These are phyloP conservation scores for Sapayoa aenigma DNA, from an alignment of 2,113 vertebrate genomes.

Conservation along the genomic window DNA sequence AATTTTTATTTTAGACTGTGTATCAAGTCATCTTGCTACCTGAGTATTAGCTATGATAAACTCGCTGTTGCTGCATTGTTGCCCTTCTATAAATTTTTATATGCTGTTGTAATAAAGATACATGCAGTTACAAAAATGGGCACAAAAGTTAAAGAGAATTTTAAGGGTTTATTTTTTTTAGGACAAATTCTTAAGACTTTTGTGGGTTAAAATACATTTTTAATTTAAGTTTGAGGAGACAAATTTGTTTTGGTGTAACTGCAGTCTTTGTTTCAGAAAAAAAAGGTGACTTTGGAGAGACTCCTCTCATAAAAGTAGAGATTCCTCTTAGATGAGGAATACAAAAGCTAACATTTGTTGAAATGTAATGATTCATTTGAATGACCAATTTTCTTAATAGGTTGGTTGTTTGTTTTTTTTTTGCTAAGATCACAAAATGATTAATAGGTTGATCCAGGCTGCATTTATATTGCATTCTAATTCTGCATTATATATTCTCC, in stretches of 20 bases:
- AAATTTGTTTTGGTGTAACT: not conserved
- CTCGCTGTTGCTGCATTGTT: not conserved
- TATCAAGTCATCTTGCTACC: not conserved
- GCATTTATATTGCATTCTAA: slow-evolving; percentile 28
- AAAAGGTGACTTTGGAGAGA: not conserved
- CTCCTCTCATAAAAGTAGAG: not conserved
- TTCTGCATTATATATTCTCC: slow-evolving; percentile 33
- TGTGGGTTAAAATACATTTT: not conserved
- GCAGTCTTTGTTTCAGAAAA: not conserved
- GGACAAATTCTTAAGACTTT: not conserved
- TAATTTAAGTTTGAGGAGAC: not conserved
- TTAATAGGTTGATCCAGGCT: slow-evolving; percentile 43
- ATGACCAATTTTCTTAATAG: slow-evolving; percentile 53
- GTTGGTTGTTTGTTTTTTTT: not conserved
- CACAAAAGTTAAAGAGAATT: not conserved
- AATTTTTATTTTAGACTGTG: not conserved
- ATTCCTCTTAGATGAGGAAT: not conserved
- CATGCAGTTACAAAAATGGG: not conserved
- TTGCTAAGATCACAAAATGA: slow-evolving; percentile 19
- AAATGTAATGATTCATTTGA: slow-evolving; percentile 58
- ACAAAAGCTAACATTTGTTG: slow-evolving; percentile 48
- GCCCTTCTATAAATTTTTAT: not conserved
- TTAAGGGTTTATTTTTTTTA: not conserved
- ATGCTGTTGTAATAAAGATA: not conserved
- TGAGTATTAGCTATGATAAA: not conserved